Evolutionary conservation across 2,113 vertebrate species (phyloP).

Genomic region (Bubo scandiacus): DNA sequence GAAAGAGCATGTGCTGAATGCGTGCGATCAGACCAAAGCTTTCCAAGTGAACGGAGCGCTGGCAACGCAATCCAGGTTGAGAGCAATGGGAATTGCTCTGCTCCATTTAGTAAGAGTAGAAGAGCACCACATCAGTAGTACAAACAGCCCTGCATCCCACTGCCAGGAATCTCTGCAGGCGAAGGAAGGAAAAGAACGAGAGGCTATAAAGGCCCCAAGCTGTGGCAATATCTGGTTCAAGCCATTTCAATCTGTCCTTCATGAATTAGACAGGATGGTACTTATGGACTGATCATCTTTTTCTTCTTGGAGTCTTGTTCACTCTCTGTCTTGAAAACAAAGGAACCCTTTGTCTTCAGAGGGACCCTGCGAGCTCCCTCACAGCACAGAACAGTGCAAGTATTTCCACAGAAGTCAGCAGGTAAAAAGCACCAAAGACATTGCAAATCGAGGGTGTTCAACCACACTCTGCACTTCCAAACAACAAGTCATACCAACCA

Average conservation of each 20-base stretch:
- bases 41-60: slow-evolving; percentile 27
- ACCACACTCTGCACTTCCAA: neutral
- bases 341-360: neutral
- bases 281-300: neutral
- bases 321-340: neutral
- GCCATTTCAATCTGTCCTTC: neutral
- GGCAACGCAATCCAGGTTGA: neutral
- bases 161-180: slow-evolving; percentile 31
- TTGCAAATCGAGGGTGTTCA: neutral
- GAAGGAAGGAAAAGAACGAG: neutral
- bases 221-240: neutral
- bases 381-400: neutral
- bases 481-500: neutral
- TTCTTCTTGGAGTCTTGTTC: neutral
- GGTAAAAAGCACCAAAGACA: neutral
- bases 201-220: neutral
- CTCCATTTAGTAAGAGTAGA: slow-evolving; percentile 21
- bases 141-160: neutral
- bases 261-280: neutral
- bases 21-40: neutral
- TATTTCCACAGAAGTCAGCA: neutral
- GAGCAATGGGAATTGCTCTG: slow-evolving; percentile 36
- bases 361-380: neutral
- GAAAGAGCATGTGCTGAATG: neutral
- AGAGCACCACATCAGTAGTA: neutral